These are phyloP conservation scores for Acanthornis magna DNA, from an alignment of 2,797 vertebrate species.

Conservation along the genomic window DNA sequence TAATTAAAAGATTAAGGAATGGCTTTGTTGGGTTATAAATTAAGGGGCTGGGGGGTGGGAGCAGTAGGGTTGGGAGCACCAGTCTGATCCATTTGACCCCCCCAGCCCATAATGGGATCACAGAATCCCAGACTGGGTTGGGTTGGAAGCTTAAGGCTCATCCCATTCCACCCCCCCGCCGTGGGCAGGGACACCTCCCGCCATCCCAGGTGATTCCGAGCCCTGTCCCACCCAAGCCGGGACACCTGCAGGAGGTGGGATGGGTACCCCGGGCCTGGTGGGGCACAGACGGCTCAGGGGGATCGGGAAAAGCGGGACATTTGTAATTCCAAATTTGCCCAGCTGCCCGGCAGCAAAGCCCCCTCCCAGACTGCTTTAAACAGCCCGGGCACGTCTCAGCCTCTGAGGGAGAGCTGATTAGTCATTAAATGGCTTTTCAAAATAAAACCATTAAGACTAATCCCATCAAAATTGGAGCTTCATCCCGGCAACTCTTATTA, in stretches of 20 bases:
- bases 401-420: conserved; percentile 66
- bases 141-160: not conserved
- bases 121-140: not conserved
- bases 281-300: not conserved
- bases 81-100: not conserved
- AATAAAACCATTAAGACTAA: conserved; percentile 74
- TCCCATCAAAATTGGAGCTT: conserved; percentile 75
- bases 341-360: not conserved
- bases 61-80: not conserved
- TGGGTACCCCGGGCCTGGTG: accelerated
- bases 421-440: conserved; percentile 71
- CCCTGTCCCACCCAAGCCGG: too few relatives aligned
- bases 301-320: accelerated
- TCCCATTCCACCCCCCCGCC: not conserved
- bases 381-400: not conserved
- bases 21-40: not conserved
- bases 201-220: not conserved
- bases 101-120: not conserved
- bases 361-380: conserved; percentile 15
- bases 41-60: not conserved
- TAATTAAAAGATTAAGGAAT: not conserved
- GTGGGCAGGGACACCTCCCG: accelerated
- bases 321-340: not conserved
- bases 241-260: accelerated
- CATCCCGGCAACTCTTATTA: conserved; percentile 38